phyloP scores from a whole-genome alignment of 1,140 invertebrate species.

The Drosophila nigrodunni region DNA sequence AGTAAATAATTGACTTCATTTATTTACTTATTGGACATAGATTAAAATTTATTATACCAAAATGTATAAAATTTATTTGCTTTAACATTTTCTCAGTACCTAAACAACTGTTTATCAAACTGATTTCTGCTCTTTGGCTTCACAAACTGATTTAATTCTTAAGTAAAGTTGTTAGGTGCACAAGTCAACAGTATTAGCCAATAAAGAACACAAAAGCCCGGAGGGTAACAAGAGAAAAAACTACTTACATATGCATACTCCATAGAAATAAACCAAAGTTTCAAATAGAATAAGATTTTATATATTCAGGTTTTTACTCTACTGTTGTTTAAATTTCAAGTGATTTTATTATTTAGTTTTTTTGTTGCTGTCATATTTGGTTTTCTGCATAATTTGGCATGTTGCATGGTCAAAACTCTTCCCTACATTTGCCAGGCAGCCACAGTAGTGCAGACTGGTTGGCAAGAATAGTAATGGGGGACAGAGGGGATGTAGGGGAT shows the following conservation, averaged over 20 bases:
- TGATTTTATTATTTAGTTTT: constrained; percentile 20
- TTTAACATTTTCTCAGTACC: too few species aligned
- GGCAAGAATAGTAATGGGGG: too few species aligned
- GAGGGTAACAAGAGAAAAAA: background rate
- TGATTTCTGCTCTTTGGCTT: too few species aligned
- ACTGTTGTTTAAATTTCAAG: constrained; percentile 45
- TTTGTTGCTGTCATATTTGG: constrained; percentile 40
- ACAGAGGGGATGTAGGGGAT: background rate
- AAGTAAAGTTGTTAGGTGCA: constrained; percentile 16
- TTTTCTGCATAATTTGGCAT: constrained; percentile 76
- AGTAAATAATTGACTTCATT: too few species aligned
- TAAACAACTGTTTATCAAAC: too few species aligned
- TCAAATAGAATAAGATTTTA: constrained; percentile 44
- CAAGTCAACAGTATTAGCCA: constrained; percentile 32
- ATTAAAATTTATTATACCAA: too few species aligned
- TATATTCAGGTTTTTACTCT: constrained; percentile 40
- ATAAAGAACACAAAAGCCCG: constrained; percentile 6
- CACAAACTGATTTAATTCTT: constrained; percentile 31
- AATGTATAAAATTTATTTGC: too few species aligned
- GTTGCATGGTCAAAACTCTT: constrained; percentile 44
- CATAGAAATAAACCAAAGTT: constrained; percentile 53
- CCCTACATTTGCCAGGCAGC: background rate
- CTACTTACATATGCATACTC: constrained; percentile 58
- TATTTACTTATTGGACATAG: too few species aligned
- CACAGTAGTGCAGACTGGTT: background rate